Base-by-base conservation (phyloP, 2,888 invertebrate species). In the Azorinus chamasolen region DNA sequence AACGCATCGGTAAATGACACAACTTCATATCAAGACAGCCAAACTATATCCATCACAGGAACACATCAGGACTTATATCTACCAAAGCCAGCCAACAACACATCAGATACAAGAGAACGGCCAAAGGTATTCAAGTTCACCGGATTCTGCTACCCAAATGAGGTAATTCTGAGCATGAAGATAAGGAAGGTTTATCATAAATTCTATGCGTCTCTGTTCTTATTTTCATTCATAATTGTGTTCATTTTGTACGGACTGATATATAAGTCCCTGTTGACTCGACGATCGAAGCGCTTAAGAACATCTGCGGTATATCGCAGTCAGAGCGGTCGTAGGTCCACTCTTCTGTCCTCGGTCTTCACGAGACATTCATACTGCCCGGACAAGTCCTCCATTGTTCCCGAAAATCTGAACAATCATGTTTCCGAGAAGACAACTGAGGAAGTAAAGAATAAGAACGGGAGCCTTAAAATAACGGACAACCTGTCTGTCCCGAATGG, bases 181-280 rank as follows among this genome's bases (percentile, higher is more conserved):
- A 66, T 83, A n/a, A 51, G 83, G 12, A 70, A 61, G 53, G 57
- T 76, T 12, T 85, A 83, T 27, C 85, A 85, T 27, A 85, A 80
- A 22, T 72, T 79, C 27, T 83, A 82, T 63, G 83, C 79, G 6
- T 83, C 82, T 0, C 64, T 85, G 2, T 85, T 85, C 63, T 24
- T 85, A 12, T 77, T 85, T 53, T 74, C 82, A 4, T 80, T 79
- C 54, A 72, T 80, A 18, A 61, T 73, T 22, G 85, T 85, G 1
- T 70, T 74, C 20, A 68, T 82, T 20, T 51, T 85, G 6, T 85
- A 85, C 51, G 79, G 74, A 16, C 68, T 83, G 5, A 80, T 85
- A 55, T 83, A 80, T 58, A 73, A 72, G 54, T 81, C 85, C 0
- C 71, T 85, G 24, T 57, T 79, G 20, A n/a, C 66, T 10, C 61